A percentile compares a stretch with the other conserved stretches of the same genome.
These are phyloP conservation scores for Psophia crepitans DNA, from an alignment of 2,113 vertebrate genomes.

Conservation along the genomic window DNA sequence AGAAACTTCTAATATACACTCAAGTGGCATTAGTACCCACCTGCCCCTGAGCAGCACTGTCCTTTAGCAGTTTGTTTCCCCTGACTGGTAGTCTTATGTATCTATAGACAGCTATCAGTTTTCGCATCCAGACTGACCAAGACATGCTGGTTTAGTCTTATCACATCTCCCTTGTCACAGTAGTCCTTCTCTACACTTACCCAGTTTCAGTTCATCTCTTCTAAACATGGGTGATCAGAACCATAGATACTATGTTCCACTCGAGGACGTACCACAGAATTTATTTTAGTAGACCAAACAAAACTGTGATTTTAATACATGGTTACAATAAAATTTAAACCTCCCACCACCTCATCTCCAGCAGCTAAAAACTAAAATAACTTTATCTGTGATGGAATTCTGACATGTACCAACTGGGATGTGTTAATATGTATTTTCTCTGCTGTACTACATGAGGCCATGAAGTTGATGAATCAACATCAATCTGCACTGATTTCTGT, in stretches of 20 bases:
- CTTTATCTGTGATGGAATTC: background rate
- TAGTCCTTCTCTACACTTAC: background rate
- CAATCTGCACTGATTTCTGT: background rate
- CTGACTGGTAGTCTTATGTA: background rate
- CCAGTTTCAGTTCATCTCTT: background rate
- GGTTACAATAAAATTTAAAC: background rate
- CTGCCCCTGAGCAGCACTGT: background rate
- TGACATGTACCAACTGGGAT: background rate
- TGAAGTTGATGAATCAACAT: background rate
- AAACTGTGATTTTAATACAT: background rate
- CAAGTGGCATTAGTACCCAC: background rate
- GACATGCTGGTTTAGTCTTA: background rate
- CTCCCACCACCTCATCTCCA: background rate
- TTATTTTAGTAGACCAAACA: background rate
- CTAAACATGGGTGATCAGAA: background rate
- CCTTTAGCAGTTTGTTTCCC: background rate
- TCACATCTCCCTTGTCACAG: background rate
- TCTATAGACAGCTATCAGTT: background rate
- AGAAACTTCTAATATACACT: background rate
- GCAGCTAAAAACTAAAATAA: background rate
- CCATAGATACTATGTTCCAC: background rate
- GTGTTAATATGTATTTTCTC: background rate
- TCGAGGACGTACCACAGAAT: background rate
- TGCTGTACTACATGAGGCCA: background rate
- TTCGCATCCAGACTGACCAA: background rate